Conservation (phyloP, 1,140 invertebrate species). For the Phthorimaea operculella region DNA sequence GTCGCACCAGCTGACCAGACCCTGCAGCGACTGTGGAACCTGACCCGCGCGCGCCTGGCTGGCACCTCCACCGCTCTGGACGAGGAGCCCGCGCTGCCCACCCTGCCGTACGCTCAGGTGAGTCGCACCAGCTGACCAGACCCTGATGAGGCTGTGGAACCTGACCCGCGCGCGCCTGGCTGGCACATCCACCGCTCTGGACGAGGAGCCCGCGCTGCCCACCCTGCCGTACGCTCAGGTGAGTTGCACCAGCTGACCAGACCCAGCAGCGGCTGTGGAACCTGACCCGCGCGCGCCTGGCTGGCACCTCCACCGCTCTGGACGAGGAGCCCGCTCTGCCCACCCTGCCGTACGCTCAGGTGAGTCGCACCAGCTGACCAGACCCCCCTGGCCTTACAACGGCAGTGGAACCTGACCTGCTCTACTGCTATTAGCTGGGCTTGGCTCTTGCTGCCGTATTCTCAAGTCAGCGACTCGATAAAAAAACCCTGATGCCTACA, state of each 20-base stretch:
- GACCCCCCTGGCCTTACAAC: conserved; percentile 58
- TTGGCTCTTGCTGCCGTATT: conserved; percentile 48
- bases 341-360: conserved; percentile 54
- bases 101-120: conserved; percentile 57
- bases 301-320: conserved; percentile 50
- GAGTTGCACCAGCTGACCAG: conserved; percentile 30
- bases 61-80: conserved; percentile 50
- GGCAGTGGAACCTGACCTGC: conserved; percentile 60
- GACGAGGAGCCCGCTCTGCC: conserved; percentile 46
- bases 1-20: conserved; percentile 33
- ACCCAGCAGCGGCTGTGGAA: conserved; percentile 63
- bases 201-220: conserved; percentile 47
- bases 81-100: conserved; percentile 47
- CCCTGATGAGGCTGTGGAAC: conserved; percentile 62
- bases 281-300: conserved; percentile 56
- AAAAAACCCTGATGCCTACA: conserved; percentile 60
- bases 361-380: conserved; percentile 34
- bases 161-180: conserved; percentile 59
- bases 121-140: conserved; percentile 32
- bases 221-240: conserved; percentile 58
- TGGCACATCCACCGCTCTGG: conserved; percentile 48
- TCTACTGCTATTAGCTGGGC: too few species aligned
- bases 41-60: conserved; percentile 58
- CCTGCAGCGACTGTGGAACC: conserved; percentile 61
- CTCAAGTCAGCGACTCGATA: conserved; percentile 42